These are phyloP conservation scores for Calliopum simillimum DNA, from an alignment of 2,888 invertebrate species.

Conservation along the genomic window DNA sequence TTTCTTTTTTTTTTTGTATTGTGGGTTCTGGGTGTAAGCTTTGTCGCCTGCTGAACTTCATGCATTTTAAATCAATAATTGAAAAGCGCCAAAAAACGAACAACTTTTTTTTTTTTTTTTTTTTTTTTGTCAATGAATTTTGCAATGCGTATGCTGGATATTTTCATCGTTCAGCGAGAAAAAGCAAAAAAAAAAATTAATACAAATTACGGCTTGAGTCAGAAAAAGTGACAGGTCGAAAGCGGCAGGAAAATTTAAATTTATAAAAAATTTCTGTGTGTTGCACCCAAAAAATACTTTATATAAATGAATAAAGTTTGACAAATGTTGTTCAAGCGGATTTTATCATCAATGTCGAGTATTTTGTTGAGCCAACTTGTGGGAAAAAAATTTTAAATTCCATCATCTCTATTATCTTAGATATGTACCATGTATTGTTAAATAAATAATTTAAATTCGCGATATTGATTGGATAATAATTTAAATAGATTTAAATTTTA, in stretches of 20 bases:
- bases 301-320: too few relatives aligned
- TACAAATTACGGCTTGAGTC: not conserved
- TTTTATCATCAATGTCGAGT: too few relatives aligned
- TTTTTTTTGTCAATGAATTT: not conserved
- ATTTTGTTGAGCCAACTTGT: too few relatives aligned
- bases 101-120: not conserved
- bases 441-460: too few relatives aligned
- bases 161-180: not conserved
- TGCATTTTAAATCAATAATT: conserved; percentile 21
- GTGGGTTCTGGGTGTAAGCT: not conserved
- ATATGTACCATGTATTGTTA: too few relatives aligned
- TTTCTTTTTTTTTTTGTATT: not conserved
- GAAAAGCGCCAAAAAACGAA: conserved; percentile 18
- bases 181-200: not conserved
- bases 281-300: too few relatives aligned
- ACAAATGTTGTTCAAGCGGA: too few relatives aligned
- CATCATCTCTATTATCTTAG: too few relatives aligned
- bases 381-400: too few relatives aligned
- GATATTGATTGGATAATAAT: too few relatives aligned
- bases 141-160: not conserved
- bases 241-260: not conserved
- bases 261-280: too few relatives aligned
- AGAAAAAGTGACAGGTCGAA: not conserved
- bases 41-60: conserved; percentile 4
- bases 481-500: too few relatives aligned